Conservation (phyloP, 1,140 invertebrate genomes). For the Acyrthosiphon pisum region DNA sequence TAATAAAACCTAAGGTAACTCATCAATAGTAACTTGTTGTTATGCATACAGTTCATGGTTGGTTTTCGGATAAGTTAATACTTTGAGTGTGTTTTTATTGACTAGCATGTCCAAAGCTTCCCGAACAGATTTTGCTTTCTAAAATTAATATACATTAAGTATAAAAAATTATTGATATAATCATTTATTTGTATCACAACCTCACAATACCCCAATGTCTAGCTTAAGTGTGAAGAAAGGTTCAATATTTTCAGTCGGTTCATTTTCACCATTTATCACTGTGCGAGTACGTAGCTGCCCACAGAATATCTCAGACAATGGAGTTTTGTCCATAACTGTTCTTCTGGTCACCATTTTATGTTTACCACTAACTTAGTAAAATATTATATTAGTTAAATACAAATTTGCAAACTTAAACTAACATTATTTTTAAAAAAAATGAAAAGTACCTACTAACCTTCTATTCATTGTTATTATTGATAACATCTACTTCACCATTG, state of each 20-base stretch:
- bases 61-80: conserved; percentile 80
- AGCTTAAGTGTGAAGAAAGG: conserved; percentile 93
- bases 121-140: conserved; percentile 83
- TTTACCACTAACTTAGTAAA: conserved; percentile 66
- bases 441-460: conserved; percentile 68
- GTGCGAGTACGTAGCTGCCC: conserved; percentile 87
- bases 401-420: neutral
- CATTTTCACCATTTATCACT: conserved; percentile 71
- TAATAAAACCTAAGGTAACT: conserved; percentile 81
- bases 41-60: conserved; percentile 83
- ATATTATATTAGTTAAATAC: neutral
- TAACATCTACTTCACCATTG: conserved; percentile 65
- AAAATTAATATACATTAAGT: conserved; percentile 59
- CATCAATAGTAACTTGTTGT: conserved; percentile 85
- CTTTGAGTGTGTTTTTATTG: conserved; percentile 82
- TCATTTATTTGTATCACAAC: neutral
- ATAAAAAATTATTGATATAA: neutral
- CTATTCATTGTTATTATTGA: conserved; percentile 69
- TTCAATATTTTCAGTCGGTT: conserved; percentile 79
- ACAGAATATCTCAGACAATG: conserved; percentile 89
- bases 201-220: conserved; percentile 82
- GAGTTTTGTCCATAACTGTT: conserved; percentile 72
- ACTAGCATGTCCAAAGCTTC: conserved; percentile 86
- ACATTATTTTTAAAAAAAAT: neutral
- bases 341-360: conserved; percentile 87